Evolutionary conservation across 2,113 vertebrate genomes (phyloP), one percentile per base, ranked within the genome.

Genomic region (Sarotherodon lohbergeri): DNA sequence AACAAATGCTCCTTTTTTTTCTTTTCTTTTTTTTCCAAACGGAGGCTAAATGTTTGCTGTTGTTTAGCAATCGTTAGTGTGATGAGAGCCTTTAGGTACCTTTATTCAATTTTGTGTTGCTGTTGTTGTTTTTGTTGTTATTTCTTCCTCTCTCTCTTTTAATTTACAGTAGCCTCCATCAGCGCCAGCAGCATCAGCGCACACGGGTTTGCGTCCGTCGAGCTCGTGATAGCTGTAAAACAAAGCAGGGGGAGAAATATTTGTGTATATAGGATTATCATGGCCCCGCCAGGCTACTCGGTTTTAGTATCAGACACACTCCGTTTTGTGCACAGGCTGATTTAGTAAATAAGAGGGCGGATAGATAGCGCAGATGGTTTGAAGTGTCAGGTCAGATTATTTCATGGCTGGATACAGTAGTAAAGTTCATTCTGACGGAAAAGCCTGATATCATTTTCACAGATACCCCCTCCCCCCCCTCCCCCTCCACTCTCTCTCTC

Each of bases 331-430:
- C 96, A 95, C 96, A 94, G 96, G 96, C 97, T 96, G 97, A 96
- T 96, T 96, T 96, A 95, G 98, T 98, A 97, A 98, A 97, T 98
- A 98, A 99, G 98, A 98, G 97, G 98, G 97, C 97, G 97, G 98
- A 98, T 99, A 98, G 97, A 98, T 99, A 96, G 97, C 98, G 97
- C 98, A 98, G 98, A 99, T 99, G 98, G 97, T 98, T 98, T 97
- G 97, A 99, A 97, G 97, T 99, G 98, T 99, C 98, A 96, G 98
- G 97, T 99, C 98, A 97, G 96, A 99, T 99, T 97, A 99, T 95
- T 97, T 97, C 97, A 98, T 96, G 98, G 97, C 97, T 98, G 97
- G 97, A 94, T 98, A 97, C 97, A 97, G 97, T 95, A 97, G 96
- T 94, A 96, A 98, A 98, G 98, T 98, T 98, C 97, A 96, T 97